Base-by-base conservation (phyloP, 2,113 vertebrate species). In the Ellobius talpinus region DNA sequence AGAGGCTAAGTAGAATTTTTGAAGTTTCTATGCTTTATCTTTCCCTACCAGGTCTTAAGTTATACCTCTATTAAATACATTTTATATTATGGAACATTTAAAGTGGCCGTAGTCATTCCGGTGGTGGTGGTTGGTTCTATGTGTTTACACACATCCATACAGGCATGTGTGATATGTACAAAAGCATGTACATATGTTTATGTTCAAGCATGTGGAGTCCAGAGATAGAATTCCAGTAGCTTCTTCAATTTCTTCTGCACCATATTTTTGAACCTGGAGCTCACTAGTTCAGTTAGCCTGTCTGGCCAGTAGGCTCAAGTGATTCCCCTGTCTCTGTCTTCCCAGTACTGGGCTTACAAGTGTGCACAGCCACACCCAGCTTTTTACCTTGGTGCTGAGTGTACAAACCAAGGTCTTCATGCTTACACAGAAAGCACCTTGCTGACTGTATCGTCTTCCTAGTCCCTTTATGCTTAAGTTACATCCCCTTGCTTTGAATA, bases 401-500 rank as follows among this genome's bases (percentile, higher is more conserved):
- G 24, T n/a, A 24, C 29, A 58, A 58, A n/a, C 10, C n/a, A 55
- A 61, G 36, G 55, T 23, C 5, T 39, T 61, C 0, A 1, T 39
- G 4, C 19, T 55, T 55, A 61, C 55, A 26, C 55, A 29, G 23
- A 58, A 82, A 24, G 36, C 17, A 58, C 11, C 13, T n/a, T 26
- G 24, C 2, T 58, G 52, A 24, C 21, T 39, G 12, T 6, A 11
- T 36, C 36, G 61, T 61, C 52, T 39, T 61, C 10, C 21, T 82
- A 39, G 79, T 61, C 21, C 21, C 36, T 39, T 61, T 47, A 42
- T 58, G 23, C 45, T 92, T 50, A 26, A 36, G 81, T 45, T 87
- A 8, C 87, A 13, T 96, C 81, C 81, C 39, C 31, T 90, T 88
- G 11, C 52, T 90, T 82, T 85, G 42, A 87, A 9, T 79, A 79